Conservation (phyloP, 2,888 invertebrate species). For the Phytoseiulus persimilis region DNA sequence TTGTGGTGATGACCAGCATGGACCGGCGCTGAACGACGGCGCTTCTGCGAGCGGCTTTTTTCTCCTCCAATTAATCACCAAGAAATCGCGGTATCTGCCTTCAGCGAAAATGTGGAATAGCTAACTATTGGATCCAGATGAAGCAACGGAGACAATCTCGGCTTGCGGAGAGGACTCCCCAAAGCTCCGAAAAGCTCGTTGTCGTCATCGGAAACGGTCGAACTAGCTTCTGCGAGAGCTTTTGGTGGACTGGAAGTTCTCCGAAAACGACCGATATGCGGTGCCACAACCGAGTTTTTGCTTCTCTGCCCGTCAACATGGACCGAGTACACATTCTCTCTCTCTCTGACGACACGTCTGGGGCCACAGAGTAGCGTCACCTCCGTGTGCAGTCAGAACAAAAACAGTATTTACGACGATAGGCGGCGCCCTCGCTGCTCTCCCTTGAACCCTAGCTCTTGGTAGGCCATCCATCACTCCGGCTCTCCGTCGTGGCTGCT, state of each 20-base stretch:
- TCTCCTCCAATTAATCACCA: not conserved
- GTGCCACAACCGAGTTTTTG: not conserved
- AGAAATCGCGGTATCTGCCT: not conserved
- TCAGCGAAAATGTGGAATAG: not conserved
- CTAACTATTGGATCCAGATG: not conserved
- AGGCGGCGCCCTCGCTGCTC: not conserved
- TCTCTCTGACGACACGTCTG: not conserved
- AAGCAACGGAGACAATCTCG: too few relatives aligned
- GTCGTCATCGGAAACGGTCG: too few relatives aligned
- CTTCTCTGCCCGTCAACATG: not conserved
- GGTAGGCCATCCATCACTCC: not conserved
- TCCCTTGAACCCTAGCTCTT: not conserved
- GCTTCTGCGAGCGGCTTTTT: not conserved
- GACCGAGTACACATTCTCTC: not conserved
- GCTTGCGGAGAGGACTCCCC: too few relatives aligned
- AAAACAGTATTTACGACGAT: not conserved
- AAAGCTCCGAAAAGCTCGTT: too few relatives aligned
- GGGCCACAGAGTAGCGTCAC: not conserved
- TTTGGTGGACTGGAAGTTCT: too few relatives aligned
- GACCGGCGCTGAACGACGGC: not conserved
- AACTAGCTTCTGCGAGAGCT: too few relatives aligned
- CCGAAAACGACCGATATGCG: too few relatives aligned
- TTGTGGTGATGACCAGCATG: not conserved
- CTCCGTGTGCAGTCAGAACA: not conserved
- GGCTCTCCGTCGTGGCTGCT: not conserved